These are phyloP conservation scores for Zapornia atra DNA, from an alignment of 2,113 vertebrate species.

Conservation along the genomic window DNA sequence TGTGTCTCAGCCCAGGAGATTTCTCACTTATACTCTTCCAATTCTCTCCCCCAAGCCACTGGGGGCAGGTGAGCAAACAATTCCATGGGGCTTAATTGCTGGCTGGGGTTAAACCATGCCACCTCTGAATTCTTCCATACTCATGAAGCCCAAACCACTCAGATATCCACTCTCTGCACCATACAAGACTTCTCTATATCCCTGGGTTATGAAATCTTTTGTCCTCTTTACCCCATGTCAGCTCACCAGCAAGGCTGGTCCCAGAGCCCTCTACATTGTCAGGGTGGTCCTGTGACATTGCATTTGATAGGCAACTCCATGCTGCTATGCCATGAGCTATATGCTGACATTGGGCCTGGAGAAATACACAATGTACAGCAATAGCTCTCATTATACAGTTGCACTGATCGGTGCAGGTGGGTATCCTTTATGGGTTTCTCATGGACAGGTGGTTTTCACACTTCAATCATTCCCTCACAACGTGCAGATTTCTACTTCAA, in stretches of 20 bases:
- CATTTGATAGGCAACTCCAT: neutral
- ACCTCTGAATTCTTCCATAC: neutral
- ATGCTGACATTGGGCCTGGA: neutral
- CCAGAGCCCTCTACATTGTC: neutral
- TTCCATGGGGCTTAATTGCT: too few species aligned
- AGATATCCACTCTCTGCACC: accelerated
- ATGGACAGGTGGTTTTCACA: constrained; percentile 7
- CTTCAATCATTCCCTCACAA: constrained; percentile 55
- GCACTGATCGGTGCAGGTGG: neutral
- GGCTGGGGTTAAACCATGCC: too few species aligned
- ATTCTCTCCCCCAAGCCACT: too few species aligned
- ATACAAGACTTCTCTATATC: neutral
- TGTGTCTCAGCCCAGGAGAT: too few species aligned
- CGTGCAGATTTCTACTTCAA: constrained; percentile 31
- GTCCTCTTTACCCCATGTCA: neutral
- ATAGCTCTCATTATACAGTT: neutral
- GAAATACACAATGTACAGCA: neutral
- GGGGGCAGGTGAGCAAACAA: too few species aligned
- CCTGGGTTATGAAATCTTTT: neutral
- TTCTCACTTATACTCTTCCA: too few species aligned
- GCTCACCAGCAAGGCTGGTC: neutral
- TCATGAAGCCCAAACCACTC: neutral
- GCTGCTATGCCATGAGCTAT: neutral
- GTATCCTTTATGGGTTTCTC: constrained; percentile 2
- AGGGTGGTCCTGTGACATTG: neutral